phyloP scores from a whole-genome alignment of 2,113 vertebrate genomes.

The Stictonetta naevosa region DNA sequence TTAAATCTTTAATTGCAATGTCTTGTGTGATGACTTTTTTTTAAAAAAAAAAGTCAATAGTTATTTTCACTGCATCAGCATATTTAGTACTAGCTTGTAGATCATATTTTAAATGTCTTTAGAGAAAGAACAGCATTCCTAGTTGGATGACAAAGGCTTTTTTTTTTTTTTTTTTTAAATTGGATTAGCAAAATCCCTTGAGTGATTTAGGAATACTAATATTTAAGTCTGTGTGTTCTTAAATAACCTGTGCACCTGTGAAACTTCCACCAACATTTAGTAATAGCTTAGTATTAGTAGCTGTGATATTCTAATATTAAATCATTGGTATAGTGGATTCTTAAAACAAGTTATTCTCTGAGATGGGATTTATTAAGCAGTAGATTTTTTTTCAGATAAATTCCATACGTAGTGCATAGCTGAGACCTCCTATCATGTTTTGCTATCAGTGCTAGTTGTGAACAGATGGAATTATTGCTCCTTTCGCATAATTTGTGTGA shows the following conservation, averaged over 20 bases:
- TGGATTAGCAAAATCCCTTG: conserved; percentile 36
- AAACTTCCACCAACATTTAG: not conserved
- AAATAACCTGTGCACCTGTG: not conserved
- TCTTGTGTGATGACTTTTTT: not conserved
- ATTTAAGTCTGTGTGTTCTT: conserved; percentile 13
- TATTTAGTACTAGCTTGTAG: not conserved
- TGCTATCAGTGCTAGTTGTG: not conserved
- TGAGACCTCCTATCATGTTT: not conserved
- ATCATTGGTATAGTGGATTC: not conserved
- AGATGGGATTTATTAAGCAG: not conserved
- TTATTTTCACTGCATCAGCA: not conserved
- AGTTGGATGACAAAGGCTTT: not conserved
- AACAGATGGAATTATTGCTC: not conserved
- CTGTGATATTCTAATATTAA: not conserved
- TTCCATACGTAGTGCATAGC: fast-evolving
- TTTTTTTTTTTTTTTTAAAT: conserved; percentile 22
- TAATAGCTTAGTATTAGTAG: not conserved
- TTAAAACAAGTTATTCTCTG: not conserved
- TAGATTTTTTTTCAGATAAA: not conserved
- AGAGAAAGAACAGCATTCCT: not conserved
- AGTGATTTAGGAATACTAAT: not conserved
- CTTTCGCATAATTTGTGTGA: not conserved
- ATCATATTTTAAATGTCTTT: not conserved
- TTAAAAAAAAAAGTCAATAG: not conserved
- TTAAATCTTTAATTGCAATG: not conserved